These are phyloP conservation scores for Heliconius hortense DNA, from an alignment of 2,888 invertebrate genomes.

Conservation along the genomic window DNA sequence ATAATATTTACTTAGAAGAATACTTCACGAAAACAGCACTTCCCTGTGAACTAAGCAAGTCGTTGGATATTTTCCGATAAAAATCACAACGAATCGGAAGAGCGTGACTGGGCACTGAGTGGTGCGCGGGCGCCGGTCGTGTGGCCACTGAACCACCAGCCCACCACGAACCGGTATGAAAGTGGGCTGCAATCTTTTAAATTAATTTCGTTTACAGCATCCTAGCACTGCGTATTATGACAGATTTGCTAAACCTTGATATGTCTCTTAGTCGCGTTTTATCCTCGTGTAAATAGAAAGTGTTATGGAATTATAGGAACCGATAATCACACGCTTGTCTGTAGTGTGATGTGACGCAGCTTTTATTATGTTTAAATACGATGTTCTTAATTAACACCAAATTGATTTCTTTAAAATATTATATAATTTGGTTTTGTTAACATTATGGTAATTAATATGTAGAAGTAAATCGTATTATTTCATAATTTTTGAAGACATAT, in stretches of 20 bases:
- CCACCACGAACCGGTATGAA: slow-evolving; percentile 62
- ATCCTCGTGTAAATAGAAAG: slow-evolving; percentile 36
- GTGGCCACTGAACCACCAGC: slow-evolving; percentile 45
- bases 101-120: slow-evolving; percentile 45
- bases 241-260: slow-evolving; percentile 46
- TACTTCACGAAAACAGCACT: slow-evolving; percentile 43
- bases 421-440: neutral
- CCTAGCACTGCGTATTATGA: slow-evolving; percentile 66
- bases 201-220: slow-evolving; percentile 72
- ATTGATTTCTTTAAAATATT: neutral
- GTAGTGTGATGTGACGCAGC: neutral
- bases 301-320: slow-evolving; percentile 24
- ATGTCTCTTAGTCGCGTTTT: neutral
- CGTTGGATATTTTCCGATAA: slow-evolving; percentile 39
- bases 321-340: slow-evolving; percentile 11
- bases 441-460: neutral
- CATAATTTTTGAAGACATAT: no score
- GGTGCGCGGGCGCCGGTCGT: slow-evolving; percentile 65
- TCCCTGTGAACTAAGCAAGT: slow-evolving; percentile 40
- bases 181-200: slow-evolving; percentile 60
- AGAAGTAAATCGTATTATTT: no score
- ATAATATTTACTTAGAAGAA: slow-evolving; percentile 13
- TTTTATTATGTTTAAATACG: neutral
- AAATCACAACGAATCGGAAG: slow-evolving; percentile 42
- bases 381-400: neutral